A percentile compares a stretch with the other conserved stretches of the same genome.
Evolutionary conservation across 2,888 invertebrate species (phyloP).

Genomic region (Philereme vetulata): DNA sequence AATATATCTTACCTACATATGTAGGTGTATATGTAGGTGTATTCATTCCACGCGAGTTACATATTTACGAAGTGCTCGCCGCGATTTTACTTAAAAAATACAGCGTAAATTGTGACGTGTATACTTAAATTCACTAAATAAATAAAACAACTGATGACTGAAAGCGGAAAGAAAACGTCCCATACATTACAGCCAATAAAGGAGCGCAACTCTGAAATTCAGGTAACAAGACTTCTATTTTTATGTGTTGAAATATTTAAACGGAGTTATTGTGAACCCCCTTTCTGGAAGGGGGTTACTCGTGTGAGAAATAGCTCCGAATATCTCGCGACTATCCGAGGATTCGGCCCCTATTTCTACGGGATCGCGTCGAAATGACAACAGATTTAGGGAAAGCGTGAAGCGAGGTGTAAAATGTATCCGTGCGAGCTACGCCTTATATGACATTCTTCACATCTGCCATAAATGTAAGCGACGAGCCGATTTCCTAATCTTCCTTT

Average conservation of each 20-base stretch:
- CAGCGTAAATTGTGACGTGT: not conserved
- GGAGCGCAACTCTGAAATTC: constrained; percentile 36
- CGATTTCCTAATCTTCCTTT: constrained; percentile 74
- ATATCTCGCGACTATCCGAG: constrained; percentile 76
- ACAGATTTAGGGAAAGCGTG: constrained; percentile 81
- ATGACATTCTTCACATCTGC: constrained; percentile 79
- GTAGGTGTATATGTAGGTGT: too few species aligned
- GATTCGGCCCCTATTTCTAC: constrained; percentile 75
- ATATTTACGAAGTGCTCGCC: too few species aligned
- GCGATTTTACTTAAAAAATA: not conserved
- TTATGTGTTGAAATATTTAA: constrained; percentile 77
- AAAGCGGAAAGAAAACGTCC: constrained; percentile 6
- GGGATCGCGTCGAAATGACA: constrained; percentile 80
- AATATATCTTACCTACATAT: too few species aligned
- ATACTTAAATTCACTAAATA: constrained; percentile 6
- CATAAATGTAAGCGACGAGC: constrained; percentile 70
- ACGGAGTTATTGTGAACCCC: constrained; percentile 52
- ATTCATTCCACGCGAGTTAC: too few species aligned
- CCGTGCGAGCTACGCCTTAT: constrained; percentile 73
- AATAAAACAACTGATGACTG: constrained; percentile 17
- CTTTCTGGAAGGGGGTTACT: constrained; percentile 40
- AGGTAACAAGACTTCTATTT: constrained; percentile 70
- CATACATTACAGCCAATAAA: constrained; percentile 23
- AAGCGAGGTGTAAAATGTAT: constrained; percentile 82
- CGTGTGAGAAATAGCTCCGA: constrained; percentile 77